Evolutionary conservation across 2,888 invertebrate species (phyloP).

Genomic region (Dyspetes luteomarginatus): DNA sequence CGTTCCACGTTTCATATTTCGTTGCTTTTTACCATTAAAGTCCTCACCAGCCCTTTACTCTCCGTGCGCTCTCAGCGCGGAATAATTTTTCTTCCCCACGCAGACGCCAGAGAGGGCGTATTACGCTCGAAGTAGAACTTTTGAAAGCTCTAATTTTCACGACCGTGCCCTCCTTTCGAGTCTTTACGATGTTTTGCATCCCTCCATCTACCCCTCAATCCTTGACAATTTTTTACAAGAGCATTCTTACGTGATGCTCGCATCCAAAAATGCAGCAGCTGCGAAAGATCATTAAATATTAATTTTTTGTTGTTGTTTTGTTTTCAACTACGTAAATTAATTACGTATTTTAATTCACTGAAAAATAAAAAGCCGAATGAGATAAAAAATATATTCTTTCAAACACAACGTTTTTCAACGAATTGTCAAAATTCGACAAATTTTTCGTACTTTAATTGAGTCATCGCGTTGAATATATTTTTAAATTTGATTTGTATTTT

Average conservation of each 20-base stretch:
- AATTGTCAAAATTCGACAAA: too few species aligned
- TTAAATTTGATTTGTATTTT: neutral
- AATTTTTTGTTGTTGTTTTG: constrained; percentile 5
- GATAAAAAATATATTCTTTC: constrained; percentile 12
- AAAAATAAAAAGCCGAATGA: neutral
- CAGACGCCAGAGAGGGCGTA: constrained; percentile 59
- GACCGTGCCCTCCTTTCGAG: constrained; percentile 13
- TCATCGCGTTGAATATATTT: too few species aligned
- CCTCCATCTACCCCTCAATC: neutral
- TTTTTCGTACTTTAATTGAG: neutral
- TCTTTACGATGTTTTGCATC: constrained; percentile 42
- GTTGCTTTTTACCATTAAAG: constrained; percentile 66
- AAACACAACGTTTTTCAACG: neutral
- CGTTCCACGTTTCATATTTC: constrained; percentile 70
- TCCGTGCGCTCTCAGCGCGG: constrained; percentile 51
- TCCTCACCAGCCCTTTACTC: constrained; percentile 32
- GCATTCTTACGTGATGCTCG: constrained; percentile 21
- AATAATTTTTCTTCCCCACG: constrained; percentile 51
- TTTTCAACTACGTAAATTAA: constrained; percentile 15
- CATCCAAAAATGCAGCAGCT: too few species aligned
- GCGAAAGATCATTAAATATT: constrained; percentile 54
- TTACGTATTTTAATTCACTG: constrained; percentile 38
- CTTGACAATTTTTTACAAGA: neutral
- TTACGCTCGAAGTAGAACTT: constrained; percentile 45
- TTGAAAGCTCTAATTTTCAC: constrained; percentile 64